These are phyloP conservation scores for Synodontis membranacea DNA, from an alignment of 2,113 vertebrate genomes.

Conservation along the genomic window DNA sequence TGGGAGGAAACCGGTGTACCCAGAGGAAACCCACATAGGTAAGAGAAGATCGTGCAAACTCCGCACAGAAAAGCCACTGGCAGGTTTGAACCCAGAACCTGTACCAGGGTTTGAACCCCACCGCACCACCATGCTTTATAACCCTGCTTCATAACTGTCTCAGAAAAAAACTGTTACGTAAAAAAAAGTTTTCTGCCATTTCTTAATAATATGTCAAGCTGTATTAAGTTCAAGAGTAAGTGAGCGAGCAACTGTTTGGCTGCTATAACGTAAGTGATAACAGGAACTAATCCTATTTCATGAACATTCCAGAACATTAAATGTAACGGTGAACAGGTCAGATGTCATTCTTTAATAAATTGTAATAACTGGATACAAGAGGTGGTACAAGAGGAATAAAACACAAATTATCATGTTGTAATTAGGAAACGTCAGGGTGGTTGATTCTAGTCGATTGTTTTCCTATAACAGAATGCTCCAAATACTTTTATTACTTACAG, in stretches of 20 bases:
- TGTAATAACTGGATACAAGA: not conserved
- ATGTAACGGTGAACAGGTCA: not conserved
- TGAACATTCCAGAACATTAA: not conserved
- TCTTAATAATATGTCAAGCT: not conserved
- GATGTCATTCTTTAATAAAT: not conserved
- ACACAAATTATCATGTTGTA: not conserved
- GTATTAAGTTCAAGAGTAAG: not conserved
- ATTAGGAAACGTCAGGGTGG: not conserved
- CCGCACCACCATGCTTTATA: too few species aligned
- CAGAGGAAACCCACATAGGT: too few species aligned
- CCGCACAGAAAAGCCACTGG: too few species aligned
- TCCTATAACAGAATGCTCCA: not conserved
- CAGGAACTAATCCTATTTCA: not conserved
- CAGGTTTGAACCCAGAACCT: too few species aligned
- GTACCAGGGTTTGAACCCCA: too few species aligned
- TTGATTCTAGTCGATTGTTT: not conserved
- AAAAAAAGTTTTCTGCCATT: not conserved
- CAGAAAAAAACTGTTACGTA: not conserved
- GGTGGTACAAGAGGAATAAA: not conserved
- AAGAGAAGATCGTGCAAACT: too few species aligned
- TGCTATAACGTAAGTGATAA: not conserved
- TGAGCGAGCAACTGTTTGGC: not conserved
- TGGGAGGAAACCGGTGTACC: too few species aligned
- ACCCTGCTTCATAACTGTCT: too few species aligned
- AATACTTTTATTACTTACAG: not conserved